A percentile compares a stretch with the other conserved stretches of the same genome.
phyloP scores from a whole-genome alignment of 2,113 vertebrate genomes.

The Indicator indicator region DNA sequence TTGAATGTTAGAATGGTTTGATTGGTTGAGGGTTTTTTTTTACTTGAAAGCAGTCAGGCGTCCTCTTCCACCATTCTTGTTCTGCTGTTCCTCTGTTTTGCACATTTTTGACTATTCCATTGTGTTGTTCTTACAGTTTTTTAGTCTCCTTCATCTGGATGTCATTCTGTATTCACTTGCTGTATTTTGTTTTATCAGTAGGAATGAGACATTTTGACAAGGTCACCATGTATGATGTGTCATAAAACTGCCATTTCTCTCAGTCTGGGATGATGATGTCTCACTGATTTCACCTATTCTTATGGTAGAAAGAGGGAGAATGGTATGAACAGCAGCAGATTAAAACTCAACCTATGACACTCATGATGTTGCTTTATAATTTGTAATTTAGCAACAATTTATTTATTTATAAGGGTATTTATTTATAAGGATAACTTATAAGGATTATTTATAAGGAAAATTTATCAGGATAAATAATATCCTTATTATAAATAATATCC shows the following conservation, averaged over 20 bases:
- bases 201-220: constrained; percentile 44
- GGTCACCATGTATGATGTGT: not conserved
- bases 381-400: not conserved
- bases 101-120: not conserved
- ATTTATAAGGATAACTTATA: too few species aligned
- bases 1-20: not conserved
- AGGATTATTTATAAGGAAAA: too few species aligned
- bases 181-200: constrained; percentile 27
- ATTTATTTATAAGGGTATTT: not conserved
- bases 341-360: too few species aligned
- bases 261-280: not conserved
- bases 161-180: not conserved
- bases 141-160: not conserved
- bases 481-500: not conserved
- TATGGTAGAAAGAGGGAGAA: not conserved
- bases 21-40: not conserved
- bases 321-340: too few species aligned
- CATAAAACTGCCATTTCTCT: constrained; percentile 10
- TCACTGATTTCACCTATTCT: not conserved
- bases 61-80: not conserved
- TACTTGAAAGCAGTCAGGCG: not conserved
- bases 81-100: not conserved
- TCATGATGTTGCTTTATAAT: not conserved
- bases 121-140: not conserved
- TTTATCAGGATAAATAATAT: not conserved